phyloP scores from a whole-genome alignment of 2,797 vertebrate species.

The Petrocephalus sullivani region DNA sequence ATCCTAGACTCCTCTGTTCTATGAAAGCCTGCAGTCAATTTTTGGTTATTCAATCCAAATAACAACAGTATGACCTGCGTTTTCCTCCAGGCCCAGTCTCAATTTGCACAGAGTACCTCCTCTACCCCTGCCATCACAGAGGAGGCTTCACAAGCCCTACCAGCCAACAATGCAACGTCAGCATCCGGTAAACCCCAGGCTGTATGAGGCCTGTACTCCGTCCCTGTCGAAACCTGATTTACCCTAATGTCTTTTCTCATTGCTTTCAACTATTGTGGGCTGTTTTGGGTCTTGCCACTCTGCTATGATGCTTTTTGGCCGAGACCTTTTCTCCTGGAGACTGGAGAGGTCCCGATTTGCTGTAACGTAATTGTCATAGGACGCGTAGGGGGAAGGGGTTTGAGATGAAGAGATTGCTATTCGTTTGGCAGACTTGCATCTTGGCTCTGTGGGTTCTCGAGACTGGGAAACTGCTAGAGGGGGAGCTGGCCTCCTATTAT shows the following conservation, averaged over 20 bases:
- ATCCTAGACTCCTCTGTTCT: background rate
- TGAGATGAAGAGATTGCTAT: background rate
- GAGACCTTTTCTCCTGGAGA: background rate
- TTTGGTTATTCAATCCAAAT: background rate
- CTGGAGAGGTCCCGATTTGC: background rate
- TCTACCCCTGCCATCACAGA: constrained; percentile 62
- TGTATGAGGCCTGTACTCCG: background rate
- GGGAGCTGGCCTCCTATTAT: background rate
- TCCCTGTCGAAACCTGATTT: background rate
- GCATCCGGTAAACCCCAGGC: constrained; percentile 55
- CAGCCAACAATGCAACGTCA: constrained; percentile 42
- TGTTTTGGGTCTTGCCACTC: background rate
- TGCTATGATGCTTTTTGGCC: background rate
- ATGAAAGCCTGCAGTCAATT: background rate
- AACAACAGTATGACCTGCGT: background rate
- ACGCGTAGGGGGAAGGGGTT: background rate
- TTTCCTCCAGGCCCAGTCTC: constrained; percentile 60
- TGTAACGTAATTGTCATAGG: background rate
- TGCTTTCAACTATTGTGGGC: background rate
- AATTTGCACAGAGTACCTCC: constrained; percentile 54
- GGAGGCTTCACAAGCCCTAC: constrained; percentile 50
- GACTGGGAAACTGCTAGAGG: background rate
- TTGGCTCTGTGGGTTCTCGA: background rate
- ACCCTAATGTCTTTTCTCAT: background rate
- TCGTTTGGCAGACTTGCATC: background rate